Base-by-base conservation (phyloP, 2,113 vertebrate species). In the Mohoua ochrocephala region DNA sequence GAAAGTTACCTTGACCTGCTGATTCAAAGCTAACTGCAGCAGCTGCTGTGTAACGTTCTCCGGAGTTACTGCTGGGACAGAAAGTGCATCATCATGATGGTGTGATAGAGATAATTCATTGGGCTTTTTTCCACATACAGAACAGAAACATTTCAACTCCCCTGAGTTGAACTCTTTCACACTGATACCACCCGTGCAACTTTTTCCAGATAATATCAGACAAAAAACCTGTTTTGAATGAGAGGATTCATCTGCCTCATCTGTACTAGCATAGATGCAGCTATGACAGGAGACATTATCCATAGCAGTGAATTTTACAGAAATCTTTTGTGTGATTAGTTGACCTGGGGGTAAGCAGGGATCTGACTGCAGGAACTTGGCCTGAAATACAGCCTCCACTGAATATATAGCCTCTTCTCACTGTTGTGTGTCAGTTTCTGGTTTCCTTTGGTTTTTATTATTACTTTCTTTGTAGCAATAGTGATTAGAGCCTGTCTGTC, bases 1-100 rank as follows among this genome's bases (percentile, higher is more conserved):
- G 54, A 50, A 88, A 91, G 71, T 92, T 93, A 88, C 80, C 68
- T 85, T 93, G 67, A 59, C 71, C 54, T 92, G 71, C 91, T 91
- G 59, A 81, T 86, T 95, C 86, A 77, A 75, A 70, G 44, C n/a
- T 44, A 44, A 78, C 65, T 89, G 84, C 10, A 54, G 86, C 73
- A 92, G 52, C 54, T 81, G 89, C 91, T 92, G 30, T 59, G 68
- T 74, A 47, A 42, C 13, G 4, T 47, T 67, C 47, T 87, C 8
- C 22, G 28, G 90, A 76, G 39, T 84, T 91, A 59, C 42, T 84
- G 68, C 65, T 84, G 83, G 76, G 84, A 75, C 56, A 86, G 59
- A 86, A 93, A 54, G 16, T 67, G 56, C 74, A 63, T 68, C 22
- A 15, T 82, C 74, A 68, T 89, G 54, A 64, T 53, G 28, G 0